Conservation (phyloP, 2,888 invertebrate genomes). For the Trilocha varians region DNA sequence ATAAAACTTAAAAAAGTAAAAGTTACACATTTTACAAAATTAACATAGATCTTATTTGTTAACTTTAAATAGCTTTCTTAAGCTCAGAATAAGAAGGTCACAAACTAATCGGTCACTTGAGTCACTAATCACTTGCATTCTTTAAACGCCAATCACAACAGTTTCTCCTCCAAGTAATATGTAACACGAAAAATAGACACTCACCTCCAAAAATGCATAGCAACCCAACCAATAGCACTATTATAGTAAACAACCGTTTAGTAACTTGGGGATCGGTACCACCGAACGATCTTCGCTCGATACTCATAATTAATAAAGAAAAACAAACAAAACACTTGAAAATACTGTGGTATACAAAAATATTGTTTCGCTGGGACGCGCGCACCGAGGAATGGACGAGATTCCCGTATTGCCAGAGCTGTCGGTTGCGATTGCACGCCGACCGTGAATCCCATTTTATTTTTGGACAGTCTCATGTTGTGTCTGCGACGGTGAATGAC, state of each 20-base stretch:
- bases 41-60: too few relatives aligned
- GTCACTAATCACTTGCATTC: too few relatives aligned
- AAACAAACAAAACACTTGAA: constrained; percentile 4
- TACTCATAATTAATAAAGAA: constrained; percentile 28
- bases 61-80: too few relatives aligned
- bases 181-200: constrained; percentile 12
- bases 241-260: constrained; percentile 41
- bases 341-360: not conserved
- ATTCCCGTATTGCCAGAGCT: constrained; percentile 15
- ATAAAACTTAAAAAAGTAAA: too few relatives aligned
- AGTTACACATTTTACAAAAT: too few relatives aligned
- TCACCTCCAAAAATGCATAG: constrained; percentile 58
- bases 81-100: too few relatives aligned
- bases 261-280: constrained; percentile 46
- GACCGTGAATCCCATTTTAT: constrained; percentile 47
- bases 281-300: constrained; percentile 35
- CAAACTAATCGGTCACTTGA: too few relatives aligned
- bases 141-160: too few relatives aligned
- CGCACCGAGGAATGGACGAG: constrained; percentile 4
- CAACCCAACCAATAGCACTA: constrained; percentile 47
- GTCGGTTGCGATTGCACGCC: too few relatives aligned
- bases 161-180: not conserved
- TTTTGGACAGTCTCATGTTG: constrained; percentile 53
- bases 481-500: constrained; percentile 39
- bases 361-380: constrained; percentile 6